A percentile compares a stretch with the other conserved stretches of the same genome.
Evolutionary conservation across 2,797 vertebrate species (phyloP).

Genomic region (Loriculus beryllinus): DNA sequence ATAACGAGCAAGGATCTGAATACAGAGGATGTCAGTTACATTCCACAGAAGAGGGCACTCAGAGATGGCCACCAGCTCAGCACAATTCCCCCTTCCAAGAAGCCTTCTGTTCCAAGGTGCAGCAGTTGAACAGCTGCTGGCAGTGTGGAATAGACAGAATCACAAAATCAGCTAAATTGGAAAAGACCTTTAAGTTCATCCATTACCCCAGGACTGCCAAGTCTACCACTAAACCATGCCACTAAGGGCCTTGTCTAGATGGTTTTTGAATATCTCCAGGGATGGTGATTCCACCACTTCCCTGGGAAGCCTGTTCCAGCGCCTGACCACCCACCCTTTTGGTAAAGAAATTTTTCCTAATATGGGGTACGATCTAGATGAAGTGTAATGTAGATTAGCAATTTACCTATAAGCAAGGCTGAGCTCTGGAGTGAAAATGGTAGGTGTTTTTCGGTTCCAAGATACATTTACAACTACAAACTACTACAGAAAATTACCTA

Average conservation of each 20-base stretch:
- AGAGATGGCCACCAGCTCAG: not conserved
- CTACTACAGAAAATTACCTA: not conserved
- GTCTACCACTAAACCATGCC: not conserved
- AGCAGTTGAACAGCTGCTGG: not conserved
- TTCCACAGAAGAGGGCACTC: not conserved
- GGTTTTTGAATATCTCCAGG: not conserved
- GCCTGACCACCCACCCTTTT: not conserved
- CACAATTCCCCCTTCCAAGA: not conserved
- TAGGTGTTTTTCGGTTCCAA: not conserved
- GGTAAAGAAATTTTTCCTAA: not conserved
- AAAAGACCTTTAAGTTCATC: not conserved
- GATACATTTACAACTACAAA: not conserved
- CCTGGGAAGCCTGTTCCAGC: not conserved
- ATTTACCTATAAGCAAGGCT: not conserved
- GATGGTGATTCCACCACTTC: not conserved
- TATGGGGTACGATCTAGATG: not conserved
- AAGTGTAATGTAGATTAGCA: not conserved
- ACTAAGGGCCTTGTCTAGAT: not conserved
- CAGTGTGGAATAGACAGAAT: not conserved
- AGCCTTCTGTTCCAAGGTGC: not conserved
- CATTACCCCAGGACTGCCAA: not conserved
- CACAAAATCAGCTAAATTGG: not conserved
- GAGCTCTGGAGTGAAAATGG: not conserved
- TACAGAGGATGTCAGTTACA: not conserved
- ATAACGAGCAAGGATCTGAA: not conserved